These are phyloP conservation scores for Cheiracanthium punctorium DNA, from an alignment of 2,888 invertebrate genomes.

Conservation along the genomic window DNA sequence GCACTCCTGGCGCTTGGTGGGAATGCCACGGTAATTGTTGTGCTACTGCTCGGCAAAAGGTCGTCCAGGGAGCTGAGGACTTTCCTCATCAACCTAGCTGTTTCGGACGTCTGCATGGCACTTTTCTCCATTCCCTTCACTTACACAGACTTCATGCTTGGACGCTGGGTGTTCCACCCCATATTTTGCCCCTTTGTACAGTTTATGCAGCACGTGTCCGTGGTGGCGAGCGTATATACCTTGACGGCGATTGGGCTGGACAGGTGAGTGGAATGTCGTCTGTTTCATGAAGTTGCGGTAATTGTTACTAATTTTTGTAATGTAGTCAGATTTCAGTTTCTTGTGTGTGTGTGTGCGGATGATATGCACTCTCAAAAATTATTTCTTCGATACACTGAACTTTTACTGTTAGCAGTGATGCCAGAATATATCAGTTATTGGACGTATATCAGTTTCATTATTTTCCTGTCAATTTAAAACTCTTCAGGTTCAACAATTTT, in stretches of 20 bases:
- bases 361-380: no score
- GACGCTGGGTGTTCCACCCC: slow-evolving; percentile 78
- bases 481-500: no score
- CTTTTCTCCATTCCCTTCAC: slow-evolving; percentile 93
- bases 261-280: no score
- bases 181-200: slow-evolving; percentile 78
- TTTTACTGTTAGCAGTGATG: no score
- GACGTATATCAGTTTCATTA: no score
- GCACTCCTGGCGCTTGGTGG: slow-evolving; percentile 77
- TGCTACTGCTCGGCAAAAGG: slow-evolving; percentile 76
- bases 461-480: no score
- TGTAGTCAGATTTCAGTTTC: no score
- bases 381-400: no score
- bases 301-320: no score
- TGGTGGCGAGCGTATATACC: slow-evolving; percentile 77
- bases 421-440: no score
- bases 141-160: slow-evolving; percentile 76
- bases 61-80: slow-evolving; percentile 74
- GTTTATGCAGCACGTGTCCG: slow-evolving; percentile 77
- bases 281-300: no score
- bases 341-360: no score
- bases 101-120: slow-evolving; percentile 92
- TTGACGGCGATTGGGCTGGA: slow-evolving; percentile 78
- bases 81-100: slow-evolving; percentile 88
- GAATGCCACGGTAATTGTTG: slow-evolving; percentile 77